Percentiles rank a stretch among this genome's conserved stretches.
These are phyloP conservation scores for Steinernema scapterisci DNA, from an alignment of 2,888 invertebrate genomes.

Conservation along the genomic window DNA sequence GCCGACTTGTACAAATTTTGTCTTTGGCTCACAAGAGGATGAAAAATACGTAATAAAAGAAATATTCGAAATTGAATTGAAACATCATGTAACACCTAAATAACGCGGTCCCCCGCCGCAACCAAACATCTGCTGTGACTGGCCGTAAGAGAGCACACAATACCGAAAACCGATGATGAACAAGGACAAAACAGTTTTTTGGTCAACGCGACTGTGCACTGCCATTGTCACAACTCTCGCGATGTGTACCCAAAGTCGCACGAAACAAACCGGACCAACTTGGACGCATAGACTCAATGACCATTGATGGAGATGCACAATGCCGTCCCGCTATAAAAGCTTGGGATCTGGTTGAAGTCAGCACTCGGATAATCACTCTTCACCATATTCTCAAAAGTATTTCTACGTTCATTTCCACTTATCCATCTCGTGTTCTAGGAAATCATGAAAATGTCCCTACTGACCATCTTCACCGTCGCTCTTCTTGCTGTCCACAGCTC, in stretches of 20 bases:
- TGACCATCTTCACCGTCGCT: not conserved
- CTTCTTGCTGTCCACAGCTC: not conserved
- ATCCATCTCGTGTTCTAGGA: no score
- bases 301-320: conserved; percentile 27
- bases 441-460: not conserved
- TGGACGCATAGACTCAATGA: conserved; percentile 19
- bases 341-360: not conserved
- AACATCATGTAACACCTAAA: no score
- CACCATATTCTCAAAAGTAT: not conserved
- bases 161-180: not conserved
- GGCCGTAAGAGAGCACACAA: not conserved
- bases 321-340: conserved; percentile 19
- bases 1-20: conserved; percentile 23
- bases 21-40: not conserved
- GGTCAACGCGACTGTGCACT: not conserved
- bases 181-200: conserved; percentile 28
- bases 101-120: no score
- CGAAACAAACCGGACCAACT: conserved; percentile 30
- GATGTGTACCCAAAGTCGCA: conserved; percentile 29
- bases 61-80: no score
- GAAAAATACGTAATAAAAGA: not conserved
- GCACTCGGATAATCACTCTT: not conserved
- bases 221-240: conserved; percentile 7
- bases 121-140: no score
- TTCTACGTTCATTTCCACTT: not conserved